Base-by-base conservation (phyloP, 2,113 vertebrate genomes). In the Strix uralensis region DNA sequence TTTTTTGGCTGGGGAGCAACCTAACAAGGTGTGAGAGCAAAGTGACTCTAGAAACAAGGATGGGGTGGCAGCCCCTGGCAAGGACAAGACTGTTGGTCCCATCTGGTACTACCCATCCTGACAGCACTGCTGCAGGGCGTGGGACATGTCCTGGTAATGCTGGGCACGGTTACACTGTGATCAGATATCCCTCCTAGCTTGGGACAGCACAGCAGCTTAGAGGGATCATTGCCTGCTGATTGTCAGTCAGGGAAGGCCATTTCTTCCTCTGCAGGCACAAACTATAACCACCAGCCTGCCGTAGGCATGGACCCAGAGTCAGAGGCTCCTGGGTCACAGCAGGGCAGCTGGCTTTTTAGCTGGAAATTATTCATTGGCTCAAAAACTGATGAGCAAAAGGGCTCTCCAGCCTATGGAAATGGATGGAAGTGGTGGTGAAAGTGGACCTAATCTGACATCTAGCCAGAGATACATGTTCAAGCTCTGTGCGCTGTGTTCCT, bases 391-490 rank as follows among this genome's bases (percentile, higher is more conserved):
- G 25, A 42, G 55, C 30, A 29, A 42, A 63, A 49, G 14, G 18
- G 17, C 15, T 26, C 47, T n/a, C 11, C 34, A 38, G 70, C 32
- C 57, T 27, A 3, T 55, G 46, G n/a, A n/a, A 49, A 34, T 19
- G 11, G 19, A 4, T 18, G 49, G 47, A 55, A 25, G 11, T 29
- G 26, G 44, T 30, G 44, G 57, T 57, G 72, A 30, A 42, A 47
- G n/a, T 12, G 55, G 88, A 61, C 40, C 23, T 47, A 4, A 61
- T 26, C 34, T 30, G 19, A 61, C n/a, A n/a, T 46, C 34, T 38
- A 40, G n/a, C 42, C 25, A 23, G 61, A 44, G 69, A 17, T 5
- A 13, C 1, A 1, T 2, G 0, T 38, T 65, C 13, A 12, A 6
- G 22, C 32, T 77, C 42, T 4, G 38, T 13, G 22, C 17, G 6